Evolutionary conservation across 2,888 invertebrate genomes (phyloP), one percentile per base, ranked within the genome.

Genomic region (Eilema griseolum): DNA sequence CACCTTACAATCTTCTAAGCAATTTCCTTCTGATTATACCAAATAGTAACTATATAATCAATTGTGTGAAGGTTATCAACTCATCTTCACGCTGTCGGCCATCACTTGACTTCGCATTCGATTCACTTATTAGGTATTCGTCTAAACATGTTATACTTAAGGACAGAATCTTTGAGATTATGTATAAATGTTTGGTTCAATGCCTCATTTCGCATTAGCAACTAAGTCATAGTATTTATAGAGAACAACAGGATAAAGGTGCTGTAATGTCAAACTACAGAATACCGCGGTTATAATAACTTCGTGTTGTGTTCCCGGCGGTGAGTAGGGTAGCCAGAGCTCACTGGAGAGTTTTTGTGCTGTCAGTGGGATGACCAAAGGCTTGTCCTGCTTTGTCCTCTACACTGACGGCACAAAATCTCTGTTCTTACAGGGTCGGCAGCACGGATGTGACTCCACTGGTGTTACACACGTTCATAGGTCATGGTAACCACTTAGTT

Each of bases 11-110:
- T 46, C 28, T 20, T 10, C 3, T 46, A 26, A 46, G 14, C 23
- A 37, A 41, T 37, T 26, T 41, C 24, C 59, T n/a, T 31, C n/a
- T 26, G 37, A 66, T n/a, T 59, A 26, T 66, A 66, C 66, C 3
- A 20, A 20, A 46, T 46, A 4, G 46, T 20, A 46, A 20, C 1
- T n/a, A 52, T n/a, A 11, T 3, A 28, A 4, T 23, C 31, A 69
- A 69, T 63, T 66, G 78, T 83, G 86, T 72, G 80, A 84, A 86
- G 86, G 86, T 73, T 69, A 69, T 14, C 84, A 20, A 71, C 78
- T 84, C 85, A 37, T 84, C 86, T 82, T 79, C 65, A 65, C 33
- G 28, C 56, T 14, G 61, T 57, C 60, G 67, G 56, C 75, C 76
- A 67, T 77, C 76, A 74, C 8, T 52, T 64, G 31, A 65, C 28